Evolutionary conservation across 2,113 vertebrate genomes (phyloP).

Genomic region (Opisthocomus hoazin): DNA sequence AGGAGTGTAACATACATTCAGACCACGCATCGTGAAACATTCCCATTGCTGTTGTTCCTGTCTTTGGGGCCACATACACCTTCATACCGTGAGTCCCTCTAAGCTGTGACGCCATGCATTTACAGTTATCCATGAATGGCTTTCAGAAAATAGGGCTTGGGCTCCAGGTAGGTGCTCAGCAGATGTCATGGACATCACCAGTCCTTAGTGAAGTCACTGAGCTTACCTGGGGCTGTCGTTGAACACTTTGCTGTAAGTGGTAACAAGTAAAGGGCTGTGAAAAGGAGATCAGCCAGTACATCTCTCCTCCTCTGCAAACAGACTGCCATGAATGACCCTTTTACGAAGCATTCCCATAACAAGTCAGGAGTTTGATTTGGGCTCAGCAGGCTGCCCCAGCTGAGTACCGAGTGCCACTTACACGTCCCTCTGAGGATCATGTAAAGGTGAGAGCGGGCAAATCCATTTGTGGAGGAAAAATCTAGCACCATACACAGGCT

Average conservation of each 20-base stretch:
- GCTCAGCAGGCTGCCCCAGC: neutral
- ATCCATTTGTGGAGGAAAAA: neutral
- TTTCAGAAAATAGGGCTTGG: neutral
- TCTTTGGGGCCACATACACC: no score
- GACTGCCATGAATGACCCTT: neutral
- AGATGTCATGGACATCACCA: neutral
- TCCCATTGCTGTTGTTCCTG: neutral
- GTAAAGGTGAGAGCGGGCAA: neutral
- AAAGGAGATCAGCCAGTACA: neutral
- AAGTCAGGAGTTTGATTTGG: neutral
- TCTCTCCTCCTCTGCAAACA: neutral
- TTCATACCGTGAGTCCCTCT: neutral
- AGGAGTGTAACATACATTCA: neutral
- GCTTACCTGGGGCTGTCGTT: neutral
- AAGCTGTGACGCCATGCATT: no score
- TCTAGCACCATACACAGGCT: neutral
- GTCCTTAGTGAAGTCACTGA: neutral
- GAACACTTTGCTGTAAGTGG: neutral
- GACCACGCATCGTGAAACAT: accelerated
- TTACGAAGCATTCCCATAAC: neutral
- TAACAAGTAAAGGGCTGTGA: neutral
- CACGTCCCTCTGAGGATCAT: neutral
- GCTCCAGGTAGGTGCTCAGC: neutral
- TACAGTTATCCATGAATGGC: neutral
- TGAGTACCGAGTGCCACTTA: neutral